These are phyloP conservation scores for Xenopus borealis DNA, from an alignment of 2,113 vertebrate genomes.

Conservation along the genomic window DNA sequence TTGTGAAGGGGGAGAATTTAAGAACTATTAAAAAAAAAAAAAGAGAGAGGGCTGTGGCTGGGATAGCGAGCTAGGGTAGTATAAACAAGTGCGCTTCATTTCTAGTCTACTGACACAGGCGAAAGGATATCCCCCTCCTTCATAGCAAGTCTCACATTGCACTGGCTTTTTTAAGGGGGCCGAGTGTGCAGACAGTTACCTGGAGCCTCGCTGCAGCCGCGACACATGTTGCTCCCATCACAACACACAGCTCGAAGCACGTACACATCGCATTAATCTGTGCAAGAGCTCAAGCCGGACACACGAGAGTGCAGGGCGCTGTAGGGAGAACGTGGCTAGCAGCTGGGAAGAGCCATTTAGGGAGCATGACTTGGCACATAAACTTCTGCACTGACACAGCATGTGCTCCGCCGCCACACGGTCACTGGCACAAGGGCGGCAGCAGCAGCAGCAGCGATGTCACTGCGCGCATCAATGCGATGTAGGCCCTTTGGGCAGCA, in stretches of 20 bases:
- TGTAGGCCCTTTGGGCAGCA: too few relatives aligned
- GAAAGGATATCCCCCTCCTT: not conserved
- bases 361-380: too few relatives aligned
- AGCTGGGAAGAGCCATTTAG: too few relatives aligned
- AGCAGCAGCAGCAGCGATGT: too few relatives aligned
- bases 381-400: too few relatives aligned
- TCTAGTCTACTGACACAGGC: slow-evolving; percentile 8
- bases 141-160: slow-evolving; percentile 4
- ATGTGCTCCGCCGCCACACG: too few relatives aligned
- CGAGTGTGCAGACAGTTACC: not conserved
- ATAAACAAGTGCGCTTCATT: slow-evolving; percentile 29
- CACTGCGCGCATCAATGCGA: too few relatives aligned
- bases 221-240: not conserved
- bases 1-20: not conserved
- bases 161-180: not conserved
- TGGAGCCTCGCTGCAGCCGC: not conserved
- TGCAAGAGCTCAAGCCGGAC: too few relatives aligned
- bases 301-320: too few relatives aligned
- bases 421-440: too few relatives aligned
- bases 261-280: not conserved
- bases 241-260: not conserved
- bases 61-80: not conserved
- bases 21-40: not conserved
- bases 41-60: not conserved
- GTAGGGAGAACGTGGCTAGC: too few relatives aligned